A percentile compares a stretch with the other conserved stretches of the same genome.
Conservation (phyloP, 2,888 invertebrate species). For the Tribolium freemani region DNA sequence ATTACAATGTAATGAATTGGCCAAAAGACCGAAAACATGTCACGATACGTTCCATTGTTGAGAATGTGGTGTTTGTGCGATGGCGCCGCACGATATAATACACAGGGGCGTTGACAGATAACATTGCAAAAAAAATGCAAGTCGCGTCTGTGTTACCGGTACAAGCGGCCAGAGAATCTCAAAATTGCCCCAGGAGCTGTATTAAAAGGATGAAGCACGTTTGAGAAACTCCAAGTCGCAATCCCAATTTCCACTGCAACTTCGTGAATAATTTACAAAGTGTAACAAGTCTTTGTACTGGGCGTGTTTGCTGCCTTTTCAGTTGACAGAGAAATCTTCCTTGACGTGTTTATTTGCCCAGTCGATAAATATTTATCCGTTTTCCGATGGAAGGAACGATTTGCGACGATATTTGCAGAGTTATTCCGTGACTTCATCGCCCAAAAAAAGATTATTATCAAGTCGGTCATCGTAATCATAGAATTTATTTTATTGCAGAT, state of each 20-base stretch:
- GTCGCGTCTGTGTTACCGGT: background rate
- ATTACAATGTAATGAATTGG: constrained; percentile 7
- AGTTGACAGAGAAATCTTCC: background rate
- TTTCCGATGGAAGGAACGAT: background rate
- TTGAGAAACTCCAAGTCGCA: background rate
- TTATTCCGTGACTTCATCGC: constrained; percentile 26
- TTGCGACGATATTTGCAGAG: no score
- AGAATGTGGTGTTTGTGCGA: constrained; percentile 3
- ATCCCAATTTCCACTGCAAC: constrained; percentile 1
- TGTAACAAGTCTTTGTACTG: constrained; percentile 20
- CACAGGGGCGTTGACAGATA: constrained; percentile 30
- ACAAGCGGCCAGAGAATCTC: background rate
- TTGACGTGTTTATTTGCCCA: constrained; percentile 17
- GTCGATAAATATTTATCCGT: constrained; percentile 19
- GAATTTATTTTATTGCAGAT: constrained; percentile 22
- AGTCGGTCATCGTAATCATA: constrained; percentile 24
- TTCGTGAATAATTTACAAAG: constrained; percentile 29
- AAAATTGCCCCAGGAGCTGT: background rate
- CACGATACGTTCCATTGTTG: constrained; percentile 3
- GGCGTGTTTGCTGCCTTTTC: background rate
- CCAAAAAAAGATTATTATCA: constrained; percentile 21
- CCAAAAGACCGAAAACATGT: constrained; percentile 4
- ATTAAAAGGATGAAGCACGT: background rate
- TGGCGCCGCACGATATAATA: constrained; percentile 21
- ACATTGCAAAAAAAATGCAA: constrained; percentile 9